These are phyloP conservation scores for Osmerus eperlanus DNA, from an alignment of 2,113 vertebrate genomes.

Conservation along the genomic window DNA sequence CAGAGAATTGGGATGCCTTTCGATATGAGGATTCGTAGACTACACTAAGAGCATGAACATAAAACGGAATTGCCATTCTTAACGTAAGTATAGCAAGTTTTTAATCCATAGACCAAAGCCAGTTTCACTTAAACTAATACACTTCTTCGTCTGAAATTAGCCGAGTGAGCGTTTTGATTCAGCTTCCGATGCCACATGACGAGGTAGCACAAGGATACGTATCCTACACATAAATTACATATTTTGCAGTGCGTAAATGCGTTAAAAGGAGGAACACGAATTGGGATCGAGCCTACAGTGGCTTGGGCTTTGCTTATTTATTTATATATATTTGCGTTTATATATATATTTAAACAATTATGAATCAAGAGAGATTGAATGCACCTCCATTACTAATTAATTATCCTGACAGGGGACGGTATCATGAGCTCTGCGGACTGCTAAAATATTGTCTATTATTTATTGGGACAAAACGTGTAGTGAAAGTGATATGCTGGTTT, in stretches of 20 bases:
- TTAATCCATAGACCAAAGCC: neutral
- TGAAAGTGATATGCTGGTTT: conserved; percentile 8
- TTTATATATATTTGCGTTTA: no score
- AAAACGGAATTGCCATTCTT: conserved; percentile 53
- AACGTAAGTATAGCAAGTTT: conserved; percentile 66
- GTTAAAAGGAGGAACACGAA: no score
- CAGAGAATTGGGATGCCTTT: conserved; percentile 43
- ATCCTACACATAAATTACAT: neutral
- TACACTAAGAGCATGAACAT: conserved; percentile 55
- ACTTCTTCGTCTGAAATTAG: conserved; percentile 2
- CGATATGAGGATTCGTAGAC: conserved; percentile 46
- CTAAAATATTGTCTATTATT: conserved; percentile 27
- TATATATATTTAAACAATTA: neutral
- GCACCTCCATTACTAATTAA: conserved; percentile 10
- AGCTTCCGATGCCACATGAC: conserved; percentile 1
- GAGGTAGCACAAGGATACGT: neutral
- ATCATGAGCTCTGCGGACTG: conserved; percentile 7
- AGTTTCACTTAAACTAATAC: neutral
- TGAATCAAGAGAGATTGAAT: conserved; percentile 3
- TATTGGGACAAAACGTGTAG: neutral
- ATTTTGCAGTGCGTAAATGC: conserved; percentile 12
- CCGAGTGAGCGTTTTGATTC: neutral
- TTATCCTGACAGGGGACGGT: neutral
- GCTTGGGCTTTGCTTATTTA: no score
- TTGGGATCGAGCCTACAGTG: no score